Evolutionary conservation across 2,113 vertebrate genomes (phyloP), one percentile per base, ranked within the genome.

Genomic region (Dipodomys spectabilis): DNA sequence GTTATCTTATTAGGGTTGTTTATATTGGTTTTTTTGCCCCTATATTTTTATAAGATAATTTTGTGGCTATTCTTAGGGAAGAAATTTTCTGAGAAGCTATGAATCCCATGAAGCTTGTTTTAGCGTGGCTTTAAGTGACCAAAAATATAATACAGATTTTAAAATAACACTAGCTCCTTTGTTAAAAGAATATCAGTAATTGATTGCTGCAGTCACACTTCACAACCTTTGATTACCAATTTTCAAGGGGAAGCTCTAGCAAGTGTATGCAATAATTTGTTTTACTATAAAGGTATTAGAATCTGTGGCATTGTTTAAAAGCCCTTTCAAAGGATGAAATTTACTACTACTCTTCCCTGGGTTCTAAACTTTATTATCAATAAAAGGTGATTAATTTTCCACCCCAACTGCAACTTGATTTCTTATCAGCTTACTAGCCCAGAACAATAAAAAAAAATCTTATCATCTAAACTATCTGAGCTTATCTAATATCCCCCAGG

Each of bases 101-200:
- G 69, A 57, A 88, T 57, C 78, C 1, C 22, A 68, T 23, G 35
- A 22, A 10, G 2, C 1, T 83, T 32, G 68, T 67, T 44, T 92
- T 88, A 79, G 23, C 67, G 22, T 79, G 19, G 5, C 7, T 28
- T 87, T 45, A 69, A 87, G 60, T 23, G 73, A 82, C 0, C 71
- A 93, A 81, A 2, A 69, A 32, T 10, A 71, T 1, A 10, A 11
- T 60, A 30, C 16, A 64, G 23, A 64, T 65, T 60, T 67, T n/a
- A 75, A 93, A 72, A 86, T 90, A 74, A 78, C 57, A 86, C 49
- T 72, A 49, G n/a, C 2, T 95, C 20, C 53, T 86, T 95, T 81
- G 35, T 86, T 86, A 62, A 94, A 93, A 79, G 57, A 77, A 25
- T 57, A 72, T 15, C 77, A 44, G 30, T 32, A 79, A 74, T 57